These are phyloP conservation scores for Brachycybe producta DNA, from an alignment of 2,888 invertebrate genomes.

Conservation along the genomic window DNA sequence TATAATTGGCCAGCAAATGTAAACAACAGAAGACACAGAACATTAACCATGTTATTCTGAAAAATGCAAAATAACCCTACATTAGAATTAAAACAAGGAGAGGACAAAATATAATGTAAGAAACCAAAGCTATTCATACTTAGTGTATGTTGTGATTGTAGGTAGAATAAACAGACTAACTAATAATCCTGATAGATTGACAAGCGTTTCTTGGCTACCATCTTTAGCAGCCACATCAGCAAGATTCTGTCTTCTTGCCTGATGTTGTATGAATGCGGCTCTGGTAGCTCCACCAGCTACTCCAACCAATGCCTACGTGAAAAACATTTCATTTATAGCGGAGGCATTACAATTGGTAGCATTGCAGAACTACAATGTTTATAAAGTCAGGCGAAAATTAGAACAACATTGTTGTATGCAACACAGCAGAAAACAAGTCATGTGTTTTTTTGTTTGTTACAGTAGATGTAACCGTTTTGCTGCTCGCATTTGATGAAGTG, in stretches of 20 bases:
- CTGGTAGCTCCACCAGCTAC: constrained; percentile 80
- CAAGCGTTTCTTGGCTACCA: constrained; percentile 90
- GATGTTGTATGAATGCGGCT: constrained; percentile 80
- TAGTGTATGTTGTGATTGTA: constrained; percentile 38
- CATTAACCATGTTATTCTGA: constrained; percentile 56
- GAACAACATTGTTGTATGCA: not conserved
- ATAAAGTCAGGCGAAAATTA: not conserved
- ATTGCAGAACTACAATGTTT: not conserved
- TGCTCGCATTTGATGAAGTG: too few relatives aligned
- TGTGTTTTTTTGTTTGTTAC: too few relatives aligned
- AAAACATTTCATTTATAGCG: constrained; percentile 50
- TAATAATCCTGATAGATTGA: constrained; percentile 75
- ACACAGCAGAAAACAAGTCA: too few relatives aligned
- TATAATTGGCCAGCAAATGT: constrained; percentile 77
- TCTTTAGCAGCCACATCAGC: constrained; percentile 92
- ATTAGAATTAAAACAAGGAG: constrained; percentile 17
- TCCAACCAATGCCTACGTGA: constrained; percentile 77
- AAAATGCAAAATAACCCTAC: constrained; percentile 26
- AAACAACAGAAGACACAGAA: constrained; percentile 58
- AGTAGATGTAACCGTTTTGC: too few relatives aligned
- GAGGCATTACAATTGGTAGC: not conserved
- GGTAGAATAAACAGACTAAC: constrained; percentile 62
- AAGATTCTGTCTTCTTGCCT: constrained; percentile 72
- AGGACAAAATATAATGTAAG: constrained; percentile 22
- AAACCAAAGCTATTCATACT: too few relatives aligned